Evolutionary conservation across 2,113 vertebrate genomes (phyloP).

Genomic region (Pithys albifrons): DNA sequence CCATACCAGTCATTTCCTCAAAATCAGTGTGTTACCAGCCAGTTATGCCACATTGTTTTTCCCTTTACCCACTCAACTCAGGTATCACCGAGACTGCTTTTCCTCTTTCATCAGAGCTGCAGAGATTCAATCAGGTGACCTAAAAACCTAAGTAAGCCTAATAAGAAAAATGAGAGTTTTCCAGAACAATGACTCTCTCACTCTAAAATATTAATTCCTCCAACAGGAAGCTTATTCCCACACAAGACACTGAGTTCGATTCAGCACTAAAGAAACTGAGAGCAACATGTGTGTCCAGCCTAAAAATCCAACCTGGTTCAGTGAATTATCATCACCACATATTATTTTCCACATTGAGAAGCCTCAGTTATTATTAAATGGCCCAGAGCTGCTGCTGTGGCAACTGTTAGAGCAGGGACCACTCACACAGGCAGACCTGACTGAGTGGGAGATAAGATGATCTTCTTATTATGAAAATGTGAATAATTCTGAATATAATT

Average conservation of each 20-base stretch:
- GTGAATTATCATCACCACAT: neutral
- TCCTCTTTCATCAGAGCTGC: neutral
- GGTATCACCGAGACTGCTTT: neutral
- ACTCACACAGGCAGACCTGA: neutral
- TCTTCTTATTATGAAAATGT: neutral
- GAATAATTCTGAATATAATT: neutral
- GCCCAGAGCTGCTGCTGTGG: neutral
- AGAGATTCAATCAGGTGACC: neutral
- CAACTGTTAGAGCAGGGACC: neutral
- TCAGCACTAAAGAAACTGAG: neutral
- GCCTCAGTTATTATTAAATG: neutral
- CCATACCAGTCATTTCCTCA: neutral
- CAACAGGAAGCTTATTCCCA: neutral
- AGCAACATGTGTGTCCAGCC: neutral
- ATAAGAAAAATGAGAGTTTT: neutral
- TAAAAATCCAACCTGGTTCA: neutral
- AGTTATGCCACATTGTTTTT: neutral
- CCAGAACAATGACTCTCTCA: neutral
- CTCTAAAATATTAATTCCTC: neutral
- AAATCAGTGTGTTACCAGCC: neutral
- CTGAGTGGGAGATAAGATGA: neutral
- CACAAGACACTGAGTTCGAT: neutral
- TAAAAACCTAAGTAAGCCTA: neutral
- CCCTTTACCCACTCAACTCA: neutral
- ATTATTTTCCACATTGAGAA: neutral